Evolutionary conservation across 2,888 invertebrate genomes (phyloP).

Genomic region (Stenchaetothrips biformis): DNA sequence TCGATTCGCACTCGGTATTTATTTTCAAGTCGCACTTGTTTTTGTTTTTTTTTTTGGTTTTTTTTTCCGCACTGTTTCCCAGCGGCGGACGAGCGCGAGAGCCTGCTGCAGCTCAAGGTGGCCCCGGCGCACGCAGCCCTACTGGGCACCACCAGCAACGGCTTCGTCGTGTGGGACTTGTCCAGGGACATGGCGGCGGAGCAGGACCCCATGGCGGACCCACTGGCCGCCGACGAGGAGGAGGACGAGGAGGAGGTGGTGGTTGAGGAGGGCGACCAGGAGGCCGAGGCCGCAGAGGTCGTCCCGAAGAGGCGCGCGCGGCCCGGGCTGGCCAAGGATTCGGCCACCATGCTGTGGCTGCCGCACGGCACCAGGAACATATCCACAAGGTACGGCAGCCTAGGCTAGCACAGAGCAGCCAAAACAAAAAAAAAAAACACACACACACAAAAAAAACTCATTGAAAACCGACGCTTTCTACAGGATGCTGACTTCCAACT

Average conservation of each 20-base stretch:
- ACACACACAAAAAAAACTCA: too few relatives aligned
- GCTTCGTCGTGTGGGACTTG: slow-evolving; percentile 78
- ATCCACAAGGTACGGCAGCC: slow-evolving; percentile 55
- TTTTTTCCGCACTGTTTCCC: too few relatives aligned
- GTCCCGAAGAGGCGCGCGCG: slow-evolving; percentile 38
- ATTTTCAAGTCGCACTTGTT: slow-evolving; percentile 2
- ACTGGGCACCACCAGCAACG: slow-evolving; percentile 78
- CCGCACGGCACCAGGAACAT: slow-evolving; percentile 90
- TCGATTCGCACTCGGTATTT: neutral
- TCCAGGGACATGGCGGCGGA: slow-evolving; percentile 50
- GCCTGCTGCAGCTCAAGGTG: slow-evolving; percentile 74
- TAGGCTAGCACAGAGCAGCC: neutral
- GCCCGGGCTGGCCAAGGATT: slow-evolving; percentile 39
- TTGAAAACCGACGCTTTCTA: neutral
- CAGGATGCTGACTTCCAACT: slow-evolving; percentile 83
- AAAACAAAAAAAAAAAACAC: too few relatives aligned
- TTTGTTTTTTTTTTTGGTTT: slow-evolving; percentile 28
- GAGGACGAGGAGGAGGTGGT: neutral
- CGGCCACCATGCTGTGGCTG: slow-evolving; percentile 63
- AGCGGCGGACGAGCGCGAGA: slow-evolving; percentile 67
- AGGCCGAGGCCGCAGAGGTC: neutral
- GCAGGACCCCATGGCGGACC: slow-evolving; percentile 29
- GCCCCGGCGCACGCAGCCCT: slow-evolving; percentile 76
- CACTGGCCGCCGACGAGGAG: neutral
- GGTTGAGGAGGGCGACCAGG: neutral